Evolutionary conservation across 2,113 vertebrate genomes (phyloP), one percentile per base, ranked within the genome.

Genomic region (Pampusana beccarii): DNA sequence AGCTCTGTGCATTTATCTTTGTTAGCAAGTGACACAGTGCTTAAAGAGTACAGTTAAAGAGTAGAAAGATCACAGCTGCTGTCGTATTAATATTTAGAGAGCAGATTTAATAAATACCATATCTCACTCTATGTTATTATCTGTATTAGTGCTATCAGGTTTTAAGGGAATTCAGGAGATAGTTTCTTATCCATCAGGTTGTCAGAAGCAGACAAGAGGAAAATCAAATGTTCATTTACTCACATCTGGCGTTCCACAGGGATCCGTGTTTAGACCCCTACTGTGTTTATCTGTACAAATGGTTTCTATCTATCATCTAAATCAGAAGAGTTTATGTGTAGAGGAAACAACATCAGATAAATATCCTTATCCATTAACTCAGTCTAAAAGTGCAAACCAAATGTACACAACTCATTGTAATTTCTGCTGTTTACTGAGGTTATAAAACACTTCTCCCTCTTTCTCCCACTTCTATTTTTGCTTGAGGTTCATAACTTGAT

Each of bases 291-390:
- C 97, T 97, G 96, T 98, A 98, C 97, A 98, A 98, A 98, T 98
- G 97, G 96, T 97, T 97, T 97, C 97, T 98, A 98, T 98, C 98
- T 98, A 98, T 98, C 97, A 98, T 97, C 97, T 97, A 97, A 98
- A 98, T 98, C 98, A 97, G 98, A 97, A 95, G 93, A 95, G 91
- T 93, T 96, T 96, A 95, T 54, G 77, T 97, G 97, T 65, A 85
- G 93, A 97, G 96, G 84, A 96, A 96, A 95, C 92, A 91, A 42
- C 81, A 85, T 80, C 91, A 72, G 95, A 95, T 72, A 95, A 95
- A 97, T 92, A 94, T 57, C 82, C 91, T 83, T 92, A 80, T 31
- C 83, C 84, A 77, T 78, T 88, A 94, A 90, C 69, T 91, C 33
- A 1, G 71, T 87, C 69, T 82, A 89, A 93, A 91, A 92, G 60